phyloP scores from a whole-genome alignment of 2,888 invertebrate genomes.

The Andrena marginata region DNA sequence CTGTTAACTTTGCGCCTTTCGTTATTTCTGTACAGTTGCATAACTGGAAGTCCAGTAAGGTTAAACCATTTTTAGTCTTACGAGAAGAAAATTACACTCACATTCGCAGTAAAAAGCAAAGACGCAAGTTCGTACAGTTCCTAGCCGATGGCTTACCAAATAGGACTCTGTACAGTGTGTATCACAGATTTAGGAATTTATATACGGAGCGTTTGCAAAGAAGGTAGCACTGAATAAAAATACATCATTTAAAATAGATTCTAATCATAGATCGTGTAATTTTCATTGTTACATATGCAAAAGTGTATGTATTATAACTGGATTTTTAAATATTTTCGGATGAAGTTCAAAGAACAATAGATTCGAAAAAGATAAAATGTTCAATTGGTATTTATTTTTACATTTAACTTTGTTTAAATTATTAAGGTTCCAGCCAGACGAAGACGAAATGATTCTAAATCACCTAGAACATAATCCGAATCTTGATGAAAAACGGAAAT shows the following conservation, averaged over 20 bases:
- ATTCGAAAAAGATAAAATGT: background rate
- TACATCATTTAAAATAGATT: too few species aligned
- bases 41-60: conserved; percentile 71
- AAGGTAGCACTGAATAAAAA: conserved; percentile 62
- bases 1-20: background rate
- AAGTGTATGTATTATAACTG: too few species aligned
- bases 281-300: too few species aligned
- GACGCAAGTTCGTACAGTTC: conserved; percentile 80
- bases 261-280: too few species aligned
- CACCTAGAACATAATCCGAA: conserved; percentile 68
- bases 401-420: conserved; percentile 13
- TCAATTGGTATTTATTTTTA: conserved; percentile 10
- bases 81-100: conserved; percentile 61
- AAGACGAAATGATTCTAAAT: conserved; percentile 77
- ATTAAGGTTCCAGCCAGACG: conserved; percentile 73
- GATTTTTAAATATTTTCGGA: background rate
- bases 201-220: conserved; percentile 61
- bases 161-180: conserved; percentile 81
- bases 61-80: conserved; percentile 75
- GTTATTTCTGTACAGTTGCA: conserved; percentile 69
- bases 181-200: conserved; percentile 78
- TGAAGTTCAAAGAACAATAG: background rate
- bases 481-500: conserved; percentile 68
- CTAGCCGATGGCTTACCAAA: conserved; percentile 78
- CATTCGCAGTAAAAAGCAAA: conserved; percentile 65